phyloP scores from a whole-genome alignment of 2,888 invertebrate species.

The Capitulum mitella region DNA sequence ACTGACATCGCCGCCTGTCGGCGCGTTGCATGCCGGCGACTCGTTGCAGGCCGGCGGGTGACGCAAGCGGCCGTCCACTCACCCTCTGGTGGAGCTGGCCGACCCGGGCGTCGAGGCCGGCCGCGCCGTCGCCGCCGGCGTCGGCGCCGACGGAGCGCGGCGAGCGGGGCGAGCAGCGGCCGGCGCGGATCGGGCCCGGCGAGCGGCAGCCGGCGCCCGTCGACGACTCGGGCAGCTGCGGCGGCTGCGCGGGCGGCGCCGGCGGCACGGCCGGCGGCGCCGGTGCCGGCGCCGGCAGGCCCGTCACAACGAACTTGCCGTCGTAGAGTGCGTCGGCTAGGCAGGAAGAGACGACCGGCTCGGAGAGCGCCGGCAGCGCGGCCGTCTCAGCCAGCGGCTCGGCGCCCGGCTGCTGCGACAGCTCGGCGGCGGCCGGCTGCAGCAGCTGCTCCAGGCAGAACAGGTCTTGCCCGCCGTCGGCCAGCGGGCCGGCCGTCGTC shows the following conservation, averaged over 20 bases:
- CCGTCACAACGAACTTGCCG: not conserved
- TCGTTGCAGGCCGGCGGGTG: too few relatives aligned
- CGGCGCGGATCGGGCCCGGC: not conserved
- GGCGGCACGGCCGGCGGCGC: conserved; percentile 27
- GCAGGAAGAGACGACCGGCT: not conserved
- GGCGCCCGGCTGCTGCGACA: not conserved
- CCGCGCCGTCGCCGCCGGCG: conserved; percentile 47
- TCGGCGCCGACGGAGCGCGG: conserved; percentile 44
- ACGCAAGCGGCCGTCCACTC: not conserved
- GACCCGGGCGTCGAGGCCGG: not conserved
- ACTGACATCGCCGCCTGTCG: too few relatives aligned
- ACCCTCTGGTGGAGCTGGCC: not conserved
- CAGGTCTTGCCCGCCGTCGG: not conserved
- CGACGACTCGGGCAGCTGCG: conserved; percentile 66
- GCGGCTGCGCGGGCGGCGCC: conserved; percentile 12
- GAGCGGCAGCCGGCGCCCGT: not conserved
- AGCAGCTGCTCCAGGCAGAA: not conserved
- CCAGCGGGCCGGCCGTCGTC: not conserved
- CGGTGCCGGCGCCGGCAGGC: conserved; percentile 34
- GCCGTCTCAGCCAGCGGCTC: not conserved
- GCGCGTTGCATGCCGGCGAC: too few relatives aligned
- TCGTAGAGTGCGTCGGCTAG: not conserved
- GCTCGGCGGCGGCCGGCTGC: not conserved
- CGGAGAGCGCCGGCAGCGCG: not conserved
- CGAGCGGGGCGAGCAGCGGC: not conserved